Evolutionary conservation across 2,888 invertebrate genomes (phyloP), one percentile per base, ranked within the genome.

Genomic region (Agrotis puta): DNA sequence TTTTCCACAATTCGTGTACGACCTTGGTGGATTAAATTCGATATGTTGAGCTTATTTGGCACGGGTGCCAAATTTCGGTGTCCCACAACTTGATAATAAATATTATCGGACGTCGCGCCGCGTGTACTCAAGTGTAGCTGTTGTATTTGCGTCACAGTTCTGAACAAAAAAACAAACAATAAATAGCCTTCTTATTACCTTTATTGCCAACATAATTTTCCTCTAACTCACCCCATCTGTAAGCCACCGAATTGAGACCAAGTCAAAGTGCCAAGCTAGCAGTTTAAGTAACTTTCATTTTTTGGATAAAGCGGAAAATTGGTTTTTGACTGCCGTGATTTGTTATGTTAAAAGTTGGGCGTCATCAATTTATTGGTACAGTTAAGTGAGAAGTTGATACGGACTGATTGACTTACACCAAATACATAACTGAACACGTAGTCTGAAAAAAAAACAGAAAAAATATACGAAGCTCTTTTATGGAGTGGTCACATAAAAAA

Each of bases 181-280:
- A 82, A 81, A 85, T 86, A 87, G 79, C 76, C 76, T 86, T 81
- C 85, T 84, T 87, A 88, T 87, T 87, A 88, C 87, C 81, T 89
- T 88, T 88, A 89, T 90, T 89, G 85, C 85, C 77, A 77, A 87
- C 84, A 85, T 90, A 85, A 90, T 90, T 90, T 87, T 77, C 76
- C 77, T 71, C 83, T 74, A 74, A 81, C 78, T 78, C 79, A 79
- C 79, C 70, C 79, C 77, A 69, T 74, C 68, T 69, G 72, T 51
- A 67, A 58, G 66, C 59, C 45, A 48, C 70, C 47, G 66, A 78
- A 79, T 78, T 79, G 77, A 70, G 68, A 74, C 58, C 58, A 77
- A 82, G 79, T 77, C 66, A 72, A 69, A 74, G 68, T 63, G 73
- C 57, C 61, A 59, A 64, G 61, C 58, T 63, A 51, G 51, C 54